phyloP scores from a whole-genome alignment of 2,797 vertebrate species.

The Bradypodion ventrale region DNA sequence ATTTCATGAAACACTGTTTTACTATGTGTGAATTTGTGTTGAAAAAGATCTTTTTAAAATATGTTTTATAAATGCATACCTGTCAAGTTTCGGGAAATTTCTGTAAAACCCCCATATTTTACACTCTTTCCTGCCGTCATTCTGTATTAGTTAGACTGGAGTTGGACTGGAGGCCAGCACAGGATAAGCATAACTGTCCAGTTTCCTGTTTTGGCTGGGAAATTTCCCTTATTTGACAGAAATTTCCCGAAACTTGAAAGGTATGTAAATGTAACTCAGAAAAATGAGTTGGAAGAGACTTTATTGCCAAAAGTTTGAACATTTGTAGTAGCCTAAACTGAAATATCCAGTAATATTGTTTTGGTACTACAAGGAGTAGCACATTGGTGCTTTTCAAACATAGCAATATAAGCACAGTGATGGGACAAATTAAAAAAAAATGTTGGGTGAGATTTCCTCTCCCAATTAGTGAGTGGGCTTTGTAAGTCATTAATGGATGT shows the following conservation, averaged over 20 bases:
- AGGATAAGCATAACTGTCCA: too few relatives aligned
- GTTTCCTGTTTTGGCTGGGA: too few relatives aligned
- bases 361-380: neutral
- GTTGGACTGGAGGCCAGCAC: too few relatives aligned
- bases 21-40: conserved; percentile 6
- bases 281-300: neutral
- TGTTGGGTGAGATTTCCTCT: neutral
- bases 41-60: neutral
- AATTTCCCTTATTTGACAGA: too few relatives aligned
- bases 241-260: too few relatives aligned
- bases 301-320: neutral
- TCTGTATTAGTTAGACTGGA: too few relatives aligned
- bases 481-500: neutral
- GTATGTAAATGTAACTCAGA: too few relatives aligned
- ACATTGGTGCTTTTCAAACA: neutral
- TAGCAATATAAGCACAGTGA: neutral
- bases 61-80: neutral
- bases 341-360: neutral
- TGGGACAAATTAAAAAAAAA: neutral
- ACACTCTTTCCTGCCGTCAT: too few relatives aligned
- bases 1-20: conserved; percentile 2
- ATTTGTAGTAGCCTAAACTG: neutral
- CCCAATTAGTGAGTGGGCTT: neutral
- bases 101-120: too few relatives aligned
- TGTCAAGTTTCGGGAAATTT: too few relatives aligned